Evolutionary conservation across 2,888 invertebrate species (phyloP).

Genomic region (Gandaritis pyraliata): DNA sequence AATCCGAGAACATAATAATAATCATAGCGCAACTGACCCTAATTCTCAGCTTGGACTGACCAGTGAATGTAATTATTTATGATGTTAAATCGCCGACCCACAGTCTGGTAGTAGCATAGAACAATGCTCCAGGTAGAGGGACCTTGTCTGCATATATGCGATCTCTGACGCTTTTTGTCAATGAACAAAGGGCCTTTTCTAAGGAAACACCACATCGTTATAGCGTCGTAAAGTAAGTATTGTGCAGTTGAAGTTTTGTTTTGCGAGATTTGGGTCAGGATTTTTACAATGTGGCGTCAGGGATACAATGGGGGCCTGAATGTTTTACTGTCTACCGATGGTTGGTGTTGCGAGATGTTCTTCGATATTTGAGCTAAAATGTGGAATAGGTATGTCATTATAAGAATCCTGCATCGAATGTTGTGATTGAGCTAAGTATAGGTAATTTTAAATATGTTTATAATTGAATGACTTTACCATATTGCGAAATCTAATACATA

Average conservation of each 20-base stretch:
- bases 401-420: neutral
- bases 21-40: constrained; percentile 78
- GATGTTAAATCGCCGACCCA: constrained; percentile 74
- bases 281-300: constrained; percentile 81
- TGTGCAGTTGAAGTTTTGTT: constrained; percentile 79
- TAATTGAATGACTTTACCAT: too few species aligned
- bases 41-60: constrained; percentile 69
- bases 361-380: constrained; percentile 34
- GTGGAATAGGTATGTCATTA: constrained; percentile 18
- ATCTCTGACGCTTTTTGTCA: constrained; percentile 80
- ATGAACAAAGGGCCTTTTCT: constrained; percentile 82
- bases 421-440: neutral
- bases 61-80: constrained; percentile 81
- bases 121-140: constrained; percentile 79
- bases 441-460: too few species aligned
- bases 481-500: too few species aligned
- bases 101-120: constrained; percentile 77
- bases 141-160: constrained; percentile 77
- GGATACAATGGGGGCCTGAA: constrained; percentile 66
- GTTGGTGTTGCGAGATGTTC: constrained; percentile 46
- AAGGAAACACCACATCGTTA: constrained; percentile 84
- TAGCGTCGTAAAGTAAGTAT: constrained; percentile 81
- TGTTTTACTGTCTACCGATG: constrained; percentile 62
- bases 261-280: constrained; percentile 81
- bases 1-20: constrained; percentile 75